Evolutionary conservation across 1,140 invertebrate genomes (phyloP).

Genomic region (Drosophila arizonae): DNA sequence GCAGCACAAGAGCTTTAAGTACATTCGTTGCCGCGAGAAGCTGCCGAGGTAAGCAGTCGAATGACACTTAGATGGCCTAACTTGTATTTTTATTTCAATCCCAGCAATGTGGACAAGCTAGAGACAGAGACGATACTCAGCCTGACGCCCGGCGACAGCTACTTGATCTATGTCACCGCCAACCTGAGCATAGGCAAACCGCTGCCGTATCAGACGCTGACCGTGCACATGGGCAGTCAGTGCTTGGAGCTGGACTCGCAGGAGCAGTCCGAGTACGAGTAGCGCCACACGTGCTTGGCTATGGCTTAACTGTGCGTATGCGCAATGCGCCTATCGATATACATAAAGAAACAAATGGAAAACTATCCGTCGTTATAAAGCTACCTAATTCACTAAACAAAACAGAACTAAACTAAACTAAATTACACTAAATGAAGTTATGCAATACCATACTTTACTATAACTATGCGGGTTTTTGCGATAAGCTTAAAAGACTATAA

Average conservation of each 20-base stretch:
- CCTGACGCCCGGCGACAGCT: conserved; percentile 70
- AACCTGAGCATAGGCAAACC: conserved; percentile 72
- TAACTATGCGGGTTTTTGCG: conserved; percentile 53
- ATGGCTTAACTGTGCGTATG: neutral
- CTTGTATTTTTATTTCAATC: neutral
- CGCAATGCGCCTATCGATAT: conserved; percentile 1
- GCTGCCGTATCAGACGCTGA: conserved; percentile 74
- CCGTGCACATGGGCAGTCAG: conserved; percentile 68
- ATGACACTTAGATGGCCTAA: neutral
- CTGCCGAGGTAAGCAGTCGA: conserved; percentile 50
- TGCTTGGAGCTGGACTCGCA: conserved; percentile 64
- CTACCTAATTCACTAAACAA: conserved; percentile 67
- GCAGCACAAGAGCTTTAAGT: conserved; percentile 71
- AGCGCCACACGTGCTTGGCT: neutral
- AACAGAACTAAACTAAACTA: conserved; percentile 28
- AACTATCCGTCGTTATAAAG: conserved; percentile 80
- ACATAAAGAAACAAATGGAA: conserved; percentile 22
- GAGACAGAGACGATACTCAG: conserved; percentile 75
- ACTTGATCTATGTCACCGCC: conserved; percentile 79
- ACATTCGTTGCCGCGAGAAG: conserved; percentile 67
- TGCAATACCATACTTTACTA: conserved; percentile 51
- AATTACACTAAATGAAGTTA: conserved; percentile 28
- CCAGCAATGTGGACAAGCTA: conserved; percentile 54
- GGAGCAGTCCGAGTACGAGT: conserved; percentile 70
- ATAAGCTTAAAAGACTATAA: conserved; percentile 58